A percentile compares a stretch with the other conserved stretches of the same genome.
Conservation (phyloP, 2,113 vertebrate genomes). For the Dasyurus viverrinus region DNA sequence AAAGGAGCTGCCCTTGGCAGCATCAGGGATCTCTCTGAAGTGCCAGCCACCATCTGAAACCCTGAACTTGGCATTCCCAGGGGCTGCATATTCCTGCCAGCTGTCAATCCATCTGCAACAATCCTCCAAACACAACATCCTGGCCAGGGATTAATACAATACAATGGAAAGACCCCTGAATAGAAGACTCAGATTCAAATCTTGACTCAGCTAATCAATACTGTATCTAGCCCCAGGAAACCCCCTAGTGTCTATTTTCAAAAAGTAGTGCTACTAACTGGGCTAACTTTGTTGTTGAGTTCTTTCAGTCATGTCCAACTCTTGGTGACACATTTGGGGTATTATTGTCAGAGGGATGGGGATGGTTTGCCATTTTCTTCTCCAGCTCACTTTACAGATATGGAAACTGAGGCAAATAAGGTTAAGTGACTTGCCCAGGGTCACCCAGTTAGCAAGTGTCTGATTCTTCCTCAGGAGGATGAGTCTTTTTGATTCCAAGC, state of each 20-base stretch:
- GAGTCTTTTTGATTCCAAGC: background rate
- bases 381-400: background rate
- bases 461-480: background rate
- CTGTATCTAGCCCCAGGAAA: background rate
- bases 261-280: background rate
- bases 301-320: background rate
- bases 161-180: background rate
- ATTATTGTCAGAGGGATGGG: background rate
- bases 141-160: background rate
- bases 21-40: background rate
- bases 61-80: background rate
- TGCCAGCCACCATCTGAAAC: background rate
- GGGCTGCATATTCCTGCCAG: background rate
- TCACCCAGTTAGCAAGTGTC: background rate
- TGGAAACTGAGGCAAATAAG: background rate
- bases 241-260: background rate
- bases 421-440: background rate
- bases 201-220: background rate
- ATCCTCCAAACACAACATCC: background rate
- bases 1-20: background rate
- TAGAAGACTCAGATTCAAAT: background rate
- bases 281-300: background rate
- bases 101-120: background rate
- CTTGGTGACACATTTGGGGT: background rate
- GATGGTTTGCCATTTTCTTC: background rate